Evolutionary conservation across 2,888 invertebrate genomes (phyloP).

Genomic region (Ectemnius cavifrons): DNA sequence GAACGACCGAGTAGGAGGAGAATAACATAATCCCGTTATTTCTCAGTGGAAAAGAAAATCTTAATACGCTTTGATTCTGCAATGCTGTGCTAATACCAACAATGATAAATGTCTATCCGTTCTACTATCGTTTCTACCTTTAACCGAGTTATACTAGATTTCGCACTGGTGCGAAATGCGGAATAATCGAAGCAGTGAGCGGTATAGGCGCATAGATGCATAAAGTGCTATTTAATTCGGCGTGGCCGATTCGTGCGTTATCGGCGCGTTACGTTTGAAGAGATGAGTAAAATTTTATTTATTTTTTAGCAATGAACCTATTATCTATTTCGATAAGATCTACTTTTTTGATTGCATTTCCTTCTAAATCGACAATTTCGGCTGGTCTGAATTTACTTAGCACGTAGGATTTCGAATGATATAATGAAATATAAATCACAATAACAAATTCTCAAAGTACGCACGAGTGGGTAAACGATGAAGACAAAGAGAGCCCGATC

Average conservation of each 20-base stretch:
- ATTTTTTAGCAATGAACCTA: conserved; percentile 71
- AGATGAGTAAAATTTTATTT: conserved; percentile 70
- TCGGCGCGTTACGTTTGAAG: conserved; percentile 43
- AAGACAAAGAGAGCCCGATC: conserved; percentile 45
- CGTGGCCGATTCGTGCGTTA: conserved; percentile 52
- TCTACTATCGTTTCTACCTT: conserved; percentile 53
- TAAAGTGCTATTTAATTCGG: conserved; percentile 69
- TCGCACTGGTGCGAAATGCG: conserved; percentile 61
- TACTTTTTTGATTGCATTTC: conserved; percentile 59
- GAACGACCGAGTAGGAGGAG: conserved; percentile 46
- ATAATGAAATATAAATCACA: conserved; percentile 58
- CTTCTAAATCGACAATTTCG: conserved; percentile 72
- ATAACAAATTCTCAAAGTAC: conserved; percentile 49
- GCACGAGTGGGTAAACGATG: conserved; percentile 48
- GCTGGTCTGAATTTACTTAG: conserved; percentile 77
- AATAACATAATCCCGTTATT: conserved; percentile 57
- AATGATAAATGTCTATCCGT: conserved; percentile 60
- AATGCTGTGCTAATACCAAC: conserved; percentile 71
- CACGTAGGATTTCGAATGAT: conserved; percentile 67
- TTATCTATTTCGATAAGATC: conserved; percentile 68
- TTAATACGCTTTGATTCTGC: conserved; percentile 70
- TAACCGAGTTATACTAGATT: conserved; percentile 45
- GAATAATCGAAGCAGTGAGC: conserved; percentile 39
- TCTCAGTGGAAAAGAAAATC: conserved; percentile 57
- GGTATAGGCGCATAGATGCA: conserved; percentile 54